These are phyloP conservation scores for Casuarius casuarius DNA, from an alignment of 2,113 vertebrate genomes.

Conservation along the genomic window DNA sequence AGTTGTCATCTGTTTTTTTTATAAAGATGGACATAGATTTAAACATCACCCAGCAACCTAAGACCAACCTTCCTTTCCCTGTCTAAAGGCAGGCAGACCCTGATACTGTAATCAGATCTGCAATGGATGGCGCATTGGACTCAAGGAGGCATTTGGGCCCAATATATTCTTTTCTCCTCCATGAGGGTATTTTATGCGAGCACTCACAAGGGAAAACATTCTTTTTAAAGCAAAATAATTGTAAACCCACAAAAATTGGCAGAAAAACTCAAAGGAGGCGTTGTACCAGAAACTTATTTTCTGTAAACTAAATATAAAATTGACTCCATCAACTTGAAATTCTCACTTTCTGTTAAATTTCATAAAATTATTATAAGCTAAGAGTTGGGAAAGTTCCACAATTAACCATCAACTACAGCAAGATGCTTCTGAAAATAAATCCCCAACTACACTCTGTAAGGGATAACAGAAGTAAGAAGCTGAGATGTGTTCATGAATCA, in stretches of 20 bases:
- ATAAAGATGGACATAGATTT: neutral
- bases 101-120: neutral
- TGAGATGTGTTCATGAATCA: conserved; percentile 46
- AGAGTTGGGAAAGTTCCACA: conserved; percentile 36
- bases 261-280: conserved; percentile 38
- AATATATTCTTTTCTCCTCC: neutral
- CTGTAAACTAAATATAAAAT: conserved; percentile 66
- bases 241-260: conserved; percentile 44
- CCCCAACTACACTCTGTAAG: neutral
- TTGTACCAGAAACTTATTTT: conserved; percentile 68
- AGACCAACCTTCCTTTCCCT: neutral
- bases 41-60: neutral
- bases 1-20: neutral
- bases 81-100: neutral
- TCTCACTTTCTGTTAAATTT: conserved; percentile 58
- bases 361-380: conserved; percentile 53
- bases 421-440: conserved; percentile 68
- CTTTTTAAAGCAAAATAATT: conserved; percentile 48
- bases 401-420: conserved; percentile 40
- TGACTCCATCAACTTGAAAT: conserved; percentile 55
- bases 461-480: conserved; percentile 45
- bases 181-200: neutral
- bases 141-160: neutral
- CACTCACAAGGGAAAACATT: conserved; percentile 9
- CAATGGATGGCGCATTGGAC: neutral